A percentile compares a stretch with the other conserved stretches of the same genome.
Conservation (phyloP, 2,888 invertebrate genomes). For the Aporophyla nigra region DNA sequence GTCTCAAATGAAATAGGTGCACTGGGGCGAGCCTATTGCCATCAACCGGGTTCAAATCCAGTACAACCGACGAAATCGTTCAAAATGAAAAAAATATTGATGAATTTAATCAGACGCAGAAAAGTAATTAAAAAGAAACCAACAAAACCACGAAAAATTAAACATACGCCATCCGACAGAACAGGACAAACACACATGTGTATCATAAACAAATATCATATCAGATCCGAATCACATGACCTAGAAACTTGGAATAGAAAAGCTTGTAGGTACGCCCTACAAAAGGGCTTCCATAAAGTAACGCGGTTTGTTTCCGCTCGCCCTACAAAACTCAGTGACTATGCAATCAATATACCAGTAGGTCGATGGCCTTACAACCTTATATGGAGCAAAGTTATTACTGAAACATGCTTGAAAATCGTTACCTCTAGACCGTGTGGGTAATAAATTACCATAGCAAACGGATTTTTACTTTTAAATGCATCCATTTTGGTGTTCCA, state of each 20-base stretch:
- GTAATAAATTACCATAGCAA: constrained; percentile 51
- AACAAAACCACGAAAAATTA: neutral
- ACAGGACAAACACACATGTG: neutral
- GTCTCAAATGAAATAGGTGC: too few species aligned
- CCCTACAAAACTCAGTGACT: constrained; percentile 74
- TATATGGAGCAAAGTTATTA: constrained; percentile 74
- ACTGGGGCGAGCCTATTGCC: too few species aligned
- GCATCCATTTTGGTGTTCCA: constrained; percentile 1
- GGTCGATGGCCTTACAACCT: constrained; percentile 80
- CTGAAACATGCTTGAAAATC: constrained; percentile 66
- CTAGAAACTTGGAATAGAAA: constrained; percentile 67
- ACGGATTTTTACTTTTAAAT: constrained; percentile 31
- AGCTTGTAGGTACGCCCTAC: constrained; percentile 65
- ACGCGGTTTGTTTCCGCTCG: constrained; percentile 71
- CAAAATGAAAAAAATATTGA: neutral
- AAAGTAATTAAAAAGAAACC: neutral
- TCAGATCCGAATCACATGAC: constrained; percentile 58
- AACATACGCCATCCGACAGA: constrained; percentile 10
- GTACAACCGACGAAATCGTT: too few species aligned
- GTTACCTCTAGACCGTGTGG: constrained; percentile 24
- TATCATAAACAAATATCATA: constrained; percentile 32
- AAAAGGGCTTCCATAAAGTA: constrained; percentile 62
- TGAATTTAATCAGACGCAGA: neutral
- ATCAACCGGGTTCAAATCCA: too few species aligned
- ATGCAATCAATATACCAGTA: constrained; percentile 79